Percentiles rank a stretch among this genome's conserved stretches.
These are phyloP conservation scores for Tromatobia lineatoria DNA, from an alignment of 2,888 invertebrate species.

Conservation along the genomic window DNA sequence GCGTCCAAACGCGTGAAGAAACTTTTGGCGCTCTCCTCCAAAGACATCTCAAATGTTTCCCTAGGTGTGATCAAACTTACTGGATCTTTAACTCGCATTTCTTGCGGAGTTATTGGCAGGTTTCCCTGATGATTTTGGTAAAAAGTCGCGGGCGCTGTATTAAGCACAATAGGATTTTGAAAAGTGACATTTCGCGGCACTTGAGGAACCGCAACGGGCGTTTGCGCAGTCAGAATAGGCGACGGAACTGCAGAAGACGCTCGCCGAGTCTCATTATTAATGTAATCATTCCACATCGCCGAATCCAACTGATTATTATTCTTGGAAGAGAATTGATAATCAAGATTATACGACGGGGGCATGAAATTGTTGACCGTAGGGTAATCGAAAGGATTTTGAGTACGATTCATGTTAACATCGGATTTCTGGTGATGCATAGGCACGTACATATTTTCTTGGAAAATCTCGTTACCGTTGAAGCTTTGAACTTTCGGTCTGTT, in stretches of 20 bases:
- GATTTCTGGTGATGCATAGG: neutral
- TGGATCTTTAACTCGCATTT: neutral
- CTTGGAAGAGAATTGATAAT: neutral
- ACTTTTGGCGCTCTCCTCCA: neutral
- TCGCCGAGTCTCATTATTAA: no score
- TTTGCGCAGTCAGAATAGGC: no score
- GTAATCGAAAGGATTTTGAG: neutral
- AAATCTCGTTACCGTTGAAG: neutral
- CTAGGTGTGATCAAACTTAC: neutral
- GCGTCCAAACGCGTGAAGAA: slow-evolving; percentile 26
- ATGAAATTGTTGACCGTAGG: neutral
- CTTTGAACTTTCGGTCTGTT: neutral
- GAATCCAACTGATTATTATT: neutral
- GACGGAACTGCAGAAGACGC: no score
- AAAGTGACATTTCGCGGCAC: neutral
- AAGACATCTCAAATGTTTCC: slow-evolving; percentile 41
- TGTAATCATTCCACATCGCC: neutral
- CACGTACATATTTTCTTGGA: neutral
- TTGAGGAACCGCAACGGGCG: no score
- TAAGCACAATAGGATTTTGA: neutral
- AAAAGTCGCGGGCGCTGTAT: neutral
- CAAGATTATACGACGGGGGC: neutral
- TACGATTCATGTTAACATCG: neutral
- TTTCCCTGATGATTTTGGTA: neutral
- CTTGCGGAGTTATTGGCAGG: neutral